A percentile compares a stretch with the other conserved stretches of the same genome.
These are phyloP conservation scores for Melanchra persicariae DNA, from an alignment of 2,888 invertebrate genomes.

Conservation along the genomic window DNA sequence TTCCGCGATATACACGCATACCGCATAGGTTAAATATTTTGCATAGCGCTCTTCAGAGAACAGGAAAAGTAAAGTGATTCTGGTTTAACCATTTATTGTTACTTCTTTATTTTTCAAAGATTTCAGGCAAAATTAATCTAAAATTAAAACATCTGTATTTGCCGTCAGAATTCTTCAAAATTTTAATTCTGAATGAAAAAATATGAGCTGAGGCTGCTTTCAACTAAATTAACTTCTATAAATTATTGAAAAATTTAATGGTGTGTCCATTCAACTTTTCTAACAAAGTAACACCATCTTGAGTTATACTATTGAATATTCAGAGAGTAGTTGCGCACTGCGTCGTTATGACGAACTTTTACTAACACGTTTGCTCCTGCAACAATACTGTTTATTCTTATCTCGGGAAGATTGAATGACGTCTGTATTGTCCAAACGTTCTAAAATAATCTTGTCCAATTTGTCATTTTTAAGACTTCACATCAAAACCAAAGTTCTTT, in stretches of 20 bases:
- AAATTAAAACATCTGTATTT: conserved; percentile 6
- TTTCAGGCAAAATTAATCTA: background rate
- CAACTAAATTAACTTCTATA: conserved; percentile 37
- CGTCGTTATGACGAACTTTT: conserved; percentile 38
- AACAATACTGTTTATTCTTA: conserved; percentile 29
- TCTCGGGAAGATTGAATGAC: conserved; percentile 15
- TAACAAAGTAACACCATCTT: conserved; percentile 26
- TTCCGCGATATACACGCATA: background rate
- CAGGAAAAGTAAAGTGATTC: background rate
- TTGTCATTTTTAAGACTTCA: conserved; percentile 19
- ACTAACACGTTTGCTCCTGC: conserved; percentile 10
- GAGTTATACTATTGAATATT: conserved; percentile 46
- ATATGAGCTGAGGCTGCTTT: conserved; percentile 24
- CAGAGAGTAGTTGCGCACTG: conserved; percentile 50
- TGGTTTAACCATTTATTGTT: background rate
- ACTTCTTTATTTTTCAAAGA: background rate
- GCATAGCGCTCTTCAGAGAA: background rate
- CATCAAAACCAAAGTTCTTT: conserved; percentile 11
- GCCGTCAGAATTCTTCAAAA: background rate
- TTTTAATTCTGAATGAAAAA: conserved; percentile 9
- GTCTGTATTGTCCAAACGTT: conserved; percentile 1
- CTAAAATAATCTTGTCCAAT: conserved; percentile 6
- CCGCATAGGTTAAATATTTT: conserved; percentile 8
- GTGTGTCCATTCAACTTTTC: conserved; percentile 34
- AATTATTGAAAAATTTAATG: conserved; percentile 33